Evolutionary conservation across 1,140 invertebrate genomes (phyloP).

Genomic region (Leptinotarsa lineolata): DNA sequence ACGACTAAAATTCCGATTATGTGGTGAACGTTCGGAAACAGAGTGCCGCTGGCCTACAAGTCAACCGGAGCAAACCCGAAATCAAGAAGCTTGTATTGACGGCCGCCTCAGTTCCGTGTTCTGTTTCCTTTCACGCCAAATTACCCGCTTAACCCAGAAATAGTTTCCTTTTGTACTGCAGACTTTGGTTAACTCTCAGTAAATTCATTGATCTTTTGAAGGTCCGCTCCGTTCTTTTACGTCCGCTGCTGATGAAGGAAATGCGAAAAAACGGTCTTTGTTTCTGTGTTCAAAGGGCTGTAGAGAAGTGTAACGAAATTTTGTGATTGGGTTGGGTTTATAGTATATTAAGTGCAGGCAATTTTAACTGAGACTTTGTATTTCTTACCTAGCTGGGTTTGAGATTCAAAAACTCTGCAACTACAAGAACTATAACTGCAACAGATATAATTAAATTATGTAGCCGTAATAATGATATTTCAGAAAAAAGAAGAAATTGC

Average conservation of each 20-base stretch:
- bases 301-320: background rate
- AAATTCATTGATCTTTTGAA: constrained; percentile 15
- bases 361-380: too few species aligned
- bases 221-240: background rate
- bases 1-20: too few species aligned
- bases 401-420: too few species aligned
- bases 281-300: background rate
- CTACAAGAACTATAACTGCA: too few species aligned
- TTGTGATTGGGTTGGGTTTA: background rate
- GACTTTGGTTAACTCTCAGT: constrained; percentile 20
- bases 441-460: too few species aligned
- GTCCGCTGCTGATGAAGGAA: background rate
- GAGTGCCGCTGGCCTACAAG: background rate
- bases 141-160: constrained; percentile 24
- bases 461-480: too few species aligned
- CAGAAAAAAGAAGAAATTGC: too few species aligned
- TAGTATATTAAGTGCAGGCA: too few species aligned
- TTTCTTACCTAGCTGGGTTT: too few species aligned
- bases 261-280: background rate
- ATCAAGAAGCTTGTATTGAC: constrained; percentile 4
- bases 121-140: constrained; percentile 18
- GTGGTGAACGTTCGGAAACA: background rate
- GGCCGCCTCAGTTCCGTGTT: background rate
- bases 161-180: constrained; percentile 24
- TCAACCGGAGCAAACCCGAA: constrained; percentile 2